Evolutionary conservation across 1,140 invertebrate species (phyloP), one percentile per base, ranked within the genome.

Genomic region (Apocrypta bakeri): DNA sequence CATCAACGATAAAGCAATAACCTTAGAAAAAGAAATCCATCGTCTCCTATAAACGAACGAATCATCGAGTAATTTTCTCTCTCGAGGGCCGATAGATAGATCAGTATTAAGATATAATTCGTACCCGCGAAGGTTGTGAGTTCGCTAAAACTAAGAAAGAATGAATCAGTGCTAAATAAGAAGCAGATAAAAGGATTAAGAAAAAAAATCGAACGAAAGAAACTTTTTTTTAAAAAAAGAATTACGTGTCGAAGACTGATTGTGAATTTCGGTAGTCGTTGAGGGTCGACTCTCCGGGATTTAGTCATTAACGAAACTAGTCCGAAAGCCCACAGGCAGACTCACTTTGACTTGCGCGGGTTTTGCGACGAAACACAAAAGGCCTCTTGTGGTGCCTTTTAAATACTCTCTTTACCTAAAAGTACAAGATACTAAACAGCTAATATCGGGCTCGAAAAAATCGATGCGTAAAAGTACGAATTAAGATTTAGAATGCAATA

Each of bases 251-350:
- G 89, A 91, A 91, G 90, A 91, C 90, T 91, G 90, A 91, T 87
- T 85, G 83, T 81, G 78, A 89, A 88, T 87, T 88, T 87, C 85
- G 86, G 87, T 56, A 21, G 87, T 87, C 87, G 75, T 84, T 69
- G 85, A 84, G 79, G 77, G 85, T 85, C 78, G 87, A 87, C 88
- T 89, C 90, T 21, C 48, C 48, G 86, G 56, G 77, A 89, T 88
- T 89, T 91, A 92, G 91, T 92, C 90, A 90, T 90, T 56, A 56
- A 84, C 88, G 85, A 90, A 91, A 91, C 91, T 92, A 92, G 91
- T 91, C 90, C 87, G 86, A 84, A 88, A 89, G 90, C 87, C 88
- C 87, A 88, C 87, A 87, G 88, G 87, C 87, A 88, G 83, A 86
- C 81, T 71, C 73, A 48, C 72, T 75, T 42, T 83, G 37, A 76